Percentiles rank a stretch among this genome's conserved stretches.
phyloP scores from a whole-genome alignment of 2,797 vertebrate species.

The Florisuga fusca region DNA sequence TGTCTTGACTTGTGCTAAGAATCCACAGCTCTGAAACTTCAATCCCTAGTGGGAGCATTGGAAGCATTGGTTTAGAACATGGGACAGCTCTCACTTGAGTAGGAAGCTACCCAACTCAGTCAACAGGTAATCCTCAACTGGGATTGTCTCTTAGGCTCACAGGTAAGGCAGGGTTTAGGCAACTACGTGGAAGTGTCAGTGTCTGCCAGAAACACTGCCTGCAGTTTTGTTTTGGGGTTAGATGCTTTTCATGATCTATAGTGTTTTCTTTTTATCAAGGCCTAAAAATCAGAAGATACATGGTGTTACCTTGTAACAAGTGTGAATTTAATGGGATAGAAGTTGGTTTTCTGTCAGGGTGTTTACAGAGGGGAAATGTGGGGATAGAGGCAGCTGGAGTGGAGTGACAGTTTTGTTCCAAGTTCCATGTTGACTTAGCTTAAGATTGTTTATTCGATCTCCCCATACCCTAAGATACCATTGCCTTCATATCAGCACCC shows the following conservation, averaged over 20 bases:
- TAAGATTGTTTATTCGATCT: conserved; percentile 28
- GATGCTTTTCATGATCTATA: neutral
- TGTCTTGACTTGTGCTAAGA: neutral
- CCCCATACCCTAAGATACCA: neutral
- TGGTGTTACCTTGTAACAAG: neutral
- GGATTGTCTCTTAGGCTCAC: neutral
- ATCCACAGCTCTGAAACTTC: neutral
- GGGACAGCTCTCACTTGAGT: neutral
- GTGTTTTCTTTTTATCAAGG: neutral
- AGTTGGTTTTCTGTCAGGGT: neutral
- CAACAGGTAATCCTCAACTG: neutral
- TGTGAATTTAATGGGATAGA: neutral
- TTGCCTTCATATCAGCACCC: conserved; percentile 8
- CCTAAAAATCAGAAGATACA: neutral
- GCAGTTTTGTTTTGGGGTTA: neutral
- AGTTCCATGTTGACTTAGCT: conserved; percentile 29
- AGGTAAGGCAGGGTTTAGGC: neutral
- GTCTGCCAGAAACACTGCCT: neutral
- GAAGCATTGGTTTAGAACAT: neutral
- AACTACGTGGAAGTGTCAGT: neutral
- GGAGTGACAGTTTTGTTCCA: conserved; percentile 9
- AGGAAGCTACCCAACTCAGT: neutral
- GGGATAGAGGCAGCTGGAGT: neutral
- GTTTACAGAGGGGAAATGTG: neutral
- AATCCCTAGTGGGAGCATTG: too few species aligned